These are phyloP conservation scores for Montifringilla adamsi DNA, from an alignment of 2,113 vertebrate genomes.

Conservation along the genomic window DNA sequence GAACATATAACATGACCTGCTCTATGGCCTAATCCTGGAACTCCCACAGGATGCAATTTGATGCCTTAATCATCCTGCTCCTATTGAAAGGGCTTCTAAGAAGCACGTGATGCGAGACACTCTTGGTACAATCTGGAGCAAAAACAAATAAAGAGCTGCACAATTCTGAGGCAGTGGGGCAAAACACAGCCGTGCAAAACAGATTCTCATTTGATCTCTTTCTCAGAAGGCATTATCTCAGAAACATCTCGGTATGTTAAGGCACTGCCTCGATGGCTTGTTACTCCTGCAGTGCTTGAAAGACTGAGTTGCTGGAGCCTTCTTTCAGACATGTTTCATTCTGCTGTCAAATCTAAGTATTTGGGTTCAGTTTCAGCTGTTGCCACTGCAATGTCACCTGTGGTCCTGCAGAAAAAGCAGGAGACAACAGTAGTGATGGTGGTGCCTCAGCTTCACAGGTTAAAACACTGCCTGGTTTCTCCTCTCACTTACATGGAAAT, in stretches of 20 bases:
- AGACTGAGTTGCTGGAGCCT: neutral
- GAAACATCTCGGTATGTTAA: neutral
- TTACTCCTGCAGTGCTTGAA: neutral
- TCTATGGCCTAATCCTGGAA: neutral
- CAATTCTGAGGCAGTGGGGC: neutral
- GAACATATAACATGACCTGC: neutral
- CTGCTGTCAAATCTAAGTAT: neutral
- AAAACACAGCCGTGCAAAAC: neutral
- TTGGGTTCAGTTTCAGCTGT: neutral
- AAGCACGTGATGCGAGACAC: neutral
- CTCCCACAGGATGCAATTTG: neutral
- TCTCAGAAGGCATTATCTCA: conserved; percentile 26
- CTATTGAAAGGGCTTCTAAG: neutral
- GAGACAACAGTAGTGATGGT: neutral
- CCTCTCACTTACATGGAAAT: neutral
- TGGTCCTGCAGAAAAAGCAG: neutral
- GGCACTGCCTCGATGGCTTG: neutral
- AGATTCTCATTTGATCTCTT: neutral
- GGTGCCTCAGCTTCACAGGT: neutral
- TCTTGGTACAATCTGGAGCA: neutral
- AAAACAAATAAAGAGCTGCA: neutral
- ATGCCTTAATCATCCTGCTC: neutral
- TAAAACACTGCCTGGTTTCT: neutral
- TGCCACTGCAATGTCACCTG: neutral
- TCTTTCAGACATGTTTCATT: neutral